Base-by-base conservation (phyloP, 2,797 vertebrate species). In the Platyrinchus mystaceus region DNA sequence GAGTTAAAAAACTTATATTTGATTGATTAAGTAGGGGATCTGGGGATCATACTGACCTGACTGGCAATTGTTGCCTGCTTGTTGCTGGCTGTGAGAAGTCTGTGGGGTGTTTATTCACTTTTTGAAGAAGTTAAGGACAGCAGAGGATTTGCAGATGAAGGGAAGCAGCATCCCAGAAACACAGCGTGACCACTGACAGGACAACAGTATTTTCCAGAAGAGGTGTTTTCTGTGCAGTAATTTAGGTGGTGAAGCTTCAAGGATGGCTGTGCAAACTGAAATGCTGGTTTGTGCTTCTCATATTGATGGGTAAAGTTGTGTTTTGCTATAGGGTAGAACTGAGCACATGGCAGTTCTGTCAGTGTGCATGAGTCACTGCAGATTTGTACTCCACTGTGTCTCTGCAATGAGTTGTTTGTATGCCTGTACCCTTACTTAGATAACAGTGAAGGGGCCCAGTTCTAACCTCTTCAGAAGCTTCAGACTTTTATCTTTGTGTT, bases 401-500 rank as follows among this genome's bases (percentile, higher is more conserved):
- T 84, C 50, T 81, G 69, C 82, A 10, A 43, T 1, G 47, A 91
- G 71, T 91, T 93, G 89, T 94, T 95, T 93, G 89, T 88, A 58
- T 83, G 73, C 62, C 77, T 86, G 43, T 93, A 73, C 69, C 24
- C 73, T 94, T 66, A 24, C 91, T 84, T 66, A 94, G 85, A 66
- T 95, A 94, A 91, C 62, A 86, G 62, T 1, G 0, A 66, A 83
- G 75, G 67, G 50, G 80, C 88, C 63, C 59, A 52, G 69, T 83
- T 91, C 85, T 88, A 81, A 90, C 83, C 76, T 94, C 71, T 84
- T 95, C 77, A 95, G 90, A 89, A 94, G 90, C 83, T 90, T 84
- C 74, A 90, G 55, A 59, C 83, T 91, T 95, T 95, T 79, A 93
- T 96, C 86, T 95, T 16, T 0, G 28, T 73, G 21, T 32, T 90